phyloP scores from a whole-genome alignment of 2,888 invertebrate species.

The Lycocerus yunnanus region DNA sequence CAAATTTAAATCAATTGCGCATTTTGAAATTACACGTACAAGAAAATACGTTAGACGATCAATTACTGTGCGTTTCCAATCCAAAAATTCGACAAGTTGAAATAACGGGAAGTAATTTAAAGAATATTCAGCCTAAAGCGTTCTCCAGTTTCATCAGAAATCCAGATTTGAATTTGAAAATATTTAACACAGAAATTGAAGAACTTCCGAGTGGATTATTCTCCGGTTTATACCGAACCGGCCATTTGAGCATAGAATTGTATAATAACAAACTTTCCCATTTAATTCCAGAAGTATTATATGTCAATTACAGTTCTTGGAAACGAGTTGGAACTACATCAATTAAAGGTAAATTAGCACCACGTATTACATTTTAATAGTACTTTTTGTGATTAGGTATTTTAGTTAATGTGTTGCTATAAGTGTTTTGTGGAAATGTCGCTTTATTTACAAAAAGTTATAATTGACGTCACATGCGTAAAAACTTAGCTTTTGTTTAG shows the following conservation, averaged over 20 bases:
- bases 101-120: slow-evolving; percentile 76
- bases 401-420: neutral
- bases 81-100: slow-evolving; percentile 76
- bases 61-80: slow-evolving; percentile 76
- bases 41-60: slow-evolving; percentile 74
- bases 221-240: slow-evolving; percentile 75
- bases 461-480: neutral
- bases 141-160: slow-evolving; percentile 75
- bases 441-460: neutral
- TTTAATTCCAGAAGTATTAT: slow-evolving; percentile 82
- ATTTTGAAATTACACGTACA: slow-evolving; percentile 77
- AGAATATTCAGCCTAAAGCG: slow-evolving; percentile 75
- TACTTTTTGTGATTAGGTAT: neutral
- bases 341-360: slow-evolving; percentile 68
- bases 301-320: slow-evolving; percentile 86
- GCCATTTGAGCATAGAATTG: slow-evolving; percentile 81
- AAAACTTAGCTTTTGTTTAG: neutral
- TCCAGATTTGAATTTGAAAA: slow-evolving; percentile 77
- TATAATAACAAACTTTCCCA: slow-evolving; percentile 79
- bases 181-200: slow-evolving; percentile 76
- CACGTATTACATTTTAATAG: neutral
- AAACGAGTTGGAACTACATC: slow-evolving; percentile 85
- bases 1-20: slow-evolving; percentile 73
- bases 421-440: neutral
- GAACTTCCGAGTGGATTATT: slow-evolving; percentile 82